phyloP scores from a whole-genome alignment of 2,888 invertebrate species.

The Synanthedon andrenaeformis region DNA sequence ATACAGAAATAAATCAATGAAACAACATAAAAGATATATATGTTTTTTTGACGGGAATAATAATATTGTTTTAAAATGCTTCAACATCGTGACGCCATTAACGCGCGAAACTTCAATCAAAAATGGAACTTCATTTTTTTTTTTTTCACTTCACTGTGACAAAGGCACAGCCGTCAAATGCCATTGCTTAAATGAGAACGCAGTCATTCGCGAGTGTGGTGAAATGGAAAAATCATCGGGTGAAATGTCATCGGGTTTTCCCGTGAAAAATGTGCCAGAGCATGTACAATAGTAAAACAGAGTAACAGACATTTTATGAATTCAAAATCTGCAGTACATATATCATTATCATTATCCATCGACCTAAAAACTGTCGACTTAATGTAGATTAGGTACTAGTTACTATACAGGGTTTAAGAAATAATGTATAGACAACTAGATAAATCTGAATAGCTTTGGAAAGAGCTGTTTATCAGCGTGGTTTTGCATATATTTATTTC shows the following conservation, averaged over 20 bases:
- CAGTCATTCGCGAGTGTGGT: conserved; percentile 61
- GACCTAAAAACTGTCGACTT: too few relatives aligned
- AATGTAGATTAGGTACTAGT: too few relatives aligned
- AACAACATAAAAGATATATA: too few relatives aligned
- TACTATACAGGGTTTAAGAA: background rate
- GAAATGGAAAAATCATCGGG: conserved; percentile 46
- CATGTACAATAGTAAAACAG: background rate
- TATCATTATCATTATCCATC: background rate
- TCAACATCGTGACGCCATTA: conserved; percentile 5
- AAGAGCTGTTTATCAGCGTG: too few relatives aligned
- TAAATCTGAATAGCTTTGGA: too few relatives aligned
- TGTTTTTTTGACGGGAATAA: too few relatives aligned
- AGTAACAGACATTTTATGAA: background rate
- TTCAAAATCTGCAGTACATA: background rate
- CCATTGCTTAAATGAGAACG: conserved; percentile 67
- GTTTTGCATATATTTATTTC: too few relatives aligned
- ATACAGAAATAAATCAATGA: too few relatives aligned
- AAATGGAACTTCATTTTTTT: conserved; percentile 46
- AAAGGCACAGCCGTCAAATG: conserved; percentile 60
- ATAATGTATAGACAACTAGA: background rate
- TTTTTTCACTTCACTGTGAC: conserved; percentile 39
- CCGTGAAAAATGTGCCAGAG: conserved; percentile 29
- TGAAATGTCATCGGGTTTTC: conserved; percentile 31
- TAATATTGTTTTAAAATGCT: too few relatives aligned
- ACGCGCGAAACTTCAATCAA: conserved; percentile 48